phyloP scores from a whole-genome alignment of 2,888 invertebrate genomes.

The Dimorphilus gyrociliatus region DNA sequence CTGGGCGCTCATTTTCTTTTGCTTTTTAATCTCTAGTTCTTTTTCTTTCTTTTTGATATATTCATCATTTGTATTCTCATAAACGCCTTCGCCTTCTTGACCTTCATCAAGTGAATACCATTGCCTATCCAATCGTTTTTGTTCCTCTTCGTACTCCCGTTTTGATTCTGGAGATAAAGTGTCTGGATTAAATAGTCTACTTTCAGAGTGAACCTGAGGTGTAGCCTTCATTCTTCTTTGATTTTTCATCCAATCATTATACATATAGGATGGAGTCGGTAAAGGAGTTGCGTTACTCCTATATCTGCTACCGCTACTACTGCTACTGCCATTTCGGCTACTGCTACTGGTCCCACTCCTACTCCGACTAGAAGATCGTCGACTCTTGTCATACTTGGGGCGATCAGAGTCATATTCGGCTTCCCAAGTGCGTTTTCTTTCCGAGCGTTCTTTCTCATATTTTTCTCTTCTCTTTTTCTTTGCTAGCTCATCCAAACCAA shows the following conservation, averaged over 20 bases:
- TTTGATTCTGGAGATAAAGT: no score
- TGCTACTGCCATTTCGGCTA: not conserved
- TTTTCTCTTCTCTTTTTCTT: constrained; percentile 27
- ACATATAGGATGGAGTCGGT: constrained; percentile 72
- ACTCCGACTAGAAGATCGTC: no score
- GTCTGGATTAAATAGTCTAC: no score
- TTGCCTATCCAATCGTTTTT: constrained; percentile 54
- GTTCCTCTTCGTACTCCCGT: constrained; percentile 27
- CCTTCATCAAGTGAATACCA: constrained; percentile 89
- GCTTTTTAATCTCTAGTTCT: constrained; percentile 70
- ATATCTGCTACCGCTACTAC: no score
- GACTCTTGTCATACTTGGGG: no score
- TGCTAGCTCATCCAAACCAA: constrained; percentile 38
- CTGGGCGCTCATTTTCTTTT: constrained; percentile 81
- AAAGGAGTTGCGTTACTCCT: constrained; percentile 47
- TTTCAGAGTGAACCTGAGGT: no score
- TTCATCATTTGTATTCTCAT: constrained; percentile 54
- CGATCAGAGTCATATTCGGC: not conserved
- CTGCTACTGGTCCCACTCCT: no score
- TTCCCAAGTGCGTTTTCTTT: no score
- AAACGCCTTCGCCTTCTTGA: constrained; percentile 49
- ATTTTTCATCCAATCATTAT: constrained; percentile 54
- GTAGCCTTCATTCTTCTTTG: constrained; percentile 55
- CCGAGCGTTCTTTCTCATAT: constrained; percentile 9
- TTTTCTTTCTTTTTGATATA: constrained; percentile 84